Base-by-base conservation (phyloP, 2,113 vertebrate genomes). In the Leptobrachium ailaonicum region DNA sequence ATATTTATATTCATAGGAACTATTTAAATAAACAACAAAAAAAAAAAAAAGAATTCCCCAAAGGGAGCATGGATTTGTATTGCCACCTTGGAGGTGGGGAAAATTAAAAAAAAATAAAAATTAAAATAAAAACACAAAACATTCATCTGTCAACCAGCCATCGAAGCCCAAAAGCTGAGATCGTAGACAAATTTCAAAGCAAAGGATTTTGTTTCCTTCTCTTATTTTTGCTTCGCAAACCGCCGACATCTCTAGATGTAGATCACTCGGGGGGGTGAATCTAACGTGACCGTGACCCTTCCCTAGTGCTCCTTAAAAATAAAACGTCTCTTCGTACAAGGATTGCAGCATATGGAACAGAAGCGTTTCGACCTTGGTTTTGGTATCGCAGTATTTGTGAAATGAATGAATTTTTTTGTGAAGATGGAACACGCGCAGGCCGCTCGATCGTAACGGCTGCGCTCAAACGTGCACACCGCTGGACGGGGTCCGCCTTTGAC, bases 91-190 rank as follows among this genome's bases (percentile, higher is more conserved):
- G 45, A 74, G 80, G 10, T 81, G 75, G 40, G 58, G 20, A 32
- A 32, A 32, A 32, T 32, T 32, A 32, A 32, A 32, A 32, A 32
- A 32, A 32, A 32, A 32, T 1, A 32, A 32, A 32, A 32, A n/a
- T n/a, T n/a, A n/a, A n/a, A n/a, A n/a, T n/a, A n/a, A 32, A 32
- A 32, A 32, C 20, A 32, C 20, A 83, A 82, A 86, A 84, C 82
- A 86, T 81, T 87, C 78, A 70, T 4, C 71, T 86, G 84, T 84
- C 83, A 88, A 42, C 84, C 13, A 68, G 70, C 76, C 20, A 4
- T 5, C 0, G 0, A 45, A 71, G 2, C 66, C 4, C 40, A 0
- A 69, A n/a, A 58, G 1, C 14, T 1, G 66, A 77, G 1, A 63
- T 53, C 73, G 42, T 63, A 75, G 64, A 77, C 10, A 41, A 79